phyloP scores from a whole-genome alignment of 1,140 invertebrate genomes.

The Nylanderia fulva region DNA sequence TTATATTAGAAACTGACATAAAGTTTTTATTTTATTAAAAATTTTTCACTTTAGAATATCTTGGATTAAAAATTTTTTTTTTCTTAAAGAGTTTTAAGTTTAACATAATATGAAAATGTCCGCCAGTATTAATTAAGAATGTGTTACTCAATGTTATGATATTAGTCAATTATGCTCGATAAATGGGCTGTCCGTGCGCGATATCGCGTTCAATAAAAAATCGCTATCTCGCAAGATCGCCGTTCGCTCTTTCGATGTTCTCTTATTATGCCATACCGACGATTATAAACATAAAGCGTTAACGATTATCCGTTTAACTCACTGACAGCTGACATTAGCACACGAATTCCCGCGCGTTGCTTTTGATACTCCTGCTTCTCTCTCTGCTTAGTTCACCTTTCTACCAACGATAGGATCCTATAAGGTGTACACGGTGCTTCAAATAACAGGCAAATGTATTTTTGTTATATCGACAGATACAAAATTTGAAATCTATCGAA shows the following conservation, averaged over 20 bases:
- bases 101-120: not conserved
- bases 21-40: not conserved
- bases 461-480: not conserved
- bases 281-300: constrained; percentile 47
- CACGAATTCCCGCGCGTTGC: constrained; percentile 44
- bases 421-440: not conserved
- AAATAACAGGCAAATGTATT: not conserved
- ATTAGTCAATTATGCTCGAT: constrained; percentile 33
- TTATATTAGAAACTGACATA: no score
- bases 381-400: constrained; percentile 50
- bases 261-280: constrained; percentile 27
- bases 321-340: constrained; percentile 60
- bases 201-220: constrained; percentile 22
- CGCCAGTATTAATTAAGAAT: not conserved
- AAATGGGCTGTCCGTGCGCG: constrained; percentile 12
- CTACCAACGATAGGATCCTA: constrained; percentile 25
- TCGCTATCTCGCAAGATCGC: constrained; percentile 13
- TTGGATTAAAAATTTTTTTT: not conserved
- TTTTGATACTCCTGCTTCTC: constrained; percentile 39
- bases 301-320: constrained; percentile 52
- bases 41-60: not conserved
- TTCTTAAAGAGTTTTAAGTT: not conserved
- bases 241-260: constrained; percentile 25
- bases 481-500: not conserved
- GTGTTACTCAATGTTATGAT: constrained; percentile 18